Evolutionary conservation across 2,797 vertebrate species (phyloP).

Genomic region (Falco berigora): DNA sequence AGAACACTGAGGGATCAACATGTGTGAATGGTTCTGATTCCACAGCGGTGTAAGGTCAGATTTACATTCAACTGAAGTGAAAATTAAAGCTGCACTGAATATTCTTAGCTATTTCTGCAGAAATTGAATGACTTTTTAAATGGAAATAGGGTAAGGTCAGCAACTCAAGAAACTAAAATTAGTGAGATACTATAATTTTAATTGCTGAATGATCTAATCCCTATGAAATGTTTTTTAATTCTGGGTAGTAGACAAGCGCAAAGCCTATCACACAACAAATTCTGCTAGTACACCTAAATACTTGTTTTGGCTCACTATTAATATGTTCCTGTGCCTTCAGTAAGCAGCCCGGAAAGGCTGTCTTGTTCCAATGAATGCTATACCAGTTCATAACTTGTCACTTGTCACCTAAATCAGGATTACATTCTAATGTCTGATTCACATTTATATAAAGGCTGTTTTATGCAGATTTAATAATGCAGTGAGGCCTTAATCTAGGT

Average conservation of each 20-base stretch:
- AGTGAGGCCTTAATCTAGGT: not conserved
- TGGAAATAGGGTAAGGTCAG: not conserved
- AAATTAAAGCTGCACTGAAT: not conserved
- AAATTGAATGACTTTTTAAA: not conserved
- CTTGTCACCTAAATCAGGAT: not conserved
- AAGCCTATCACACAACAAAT: not conserved
- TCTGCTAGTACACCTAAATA: not conserved
- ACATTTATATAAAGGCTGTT: not conserved
- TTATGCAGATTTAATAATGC: not conserved
- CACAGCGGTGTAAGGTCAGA: not conserved
- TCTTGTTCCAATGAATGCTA: not conserved
- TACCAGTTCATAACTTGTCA: not conserved
- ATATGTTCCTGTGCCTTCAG: not conserved
- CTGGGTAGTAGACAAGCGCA: not conserved
- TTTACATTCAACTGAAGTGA: not conserved
- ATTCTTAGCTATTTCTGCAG: not conserved
- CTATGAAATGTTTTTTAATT: not conserved
- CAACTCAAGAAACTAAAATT: not conserved
- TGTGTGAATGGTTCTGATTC: not conserved
- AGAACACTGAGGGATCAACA: not conserved
- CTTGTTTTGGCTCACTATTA: not conserved
- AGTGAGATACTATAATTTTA: not conserved
- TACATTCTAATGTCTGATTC: not conserved
- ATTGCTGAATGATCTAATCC: not conserved
- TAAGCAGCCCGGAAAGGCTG: not conserved